Evolutionary conservation across 2,888 invertebrate genomes (phyloP).

Genomic region (Meandrusa payeni): DNA sequence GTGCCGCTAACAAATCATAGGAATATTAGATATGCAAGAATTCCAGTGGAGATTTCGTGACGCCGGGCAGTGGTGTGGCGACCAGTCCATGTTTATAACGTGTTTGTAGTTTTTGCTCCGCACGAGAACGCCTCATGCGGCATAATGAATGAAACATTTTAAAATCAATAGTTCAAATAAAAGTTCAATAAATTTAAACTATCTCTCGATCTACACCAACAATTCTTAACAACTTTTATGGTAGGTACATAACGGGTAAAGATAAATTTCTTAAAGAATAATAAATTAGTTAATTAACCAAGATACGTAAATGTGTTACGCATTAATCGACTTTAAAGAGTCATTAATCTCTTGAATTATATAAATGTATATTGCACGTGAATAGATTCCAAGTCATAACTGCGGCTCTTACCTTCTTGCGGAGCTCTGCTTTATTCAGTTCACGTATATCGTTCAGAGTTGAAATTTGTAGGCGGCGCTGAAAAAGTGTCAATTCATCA

Average conservation of each 20-base stretch:
- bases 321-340: slow-evolving; percentile 57
- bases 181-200: slow-evolving; percentile 17
- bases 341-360: slow-evolving; percentile 66
- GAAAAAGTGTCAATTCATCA: slow-evolving; percentile 81
- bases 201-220: slow-evolving; percentile 14
- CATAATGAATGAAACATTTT: slow-evolving; percentile 51
- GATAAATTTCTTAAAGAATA: slow-evolving; percentile 26
- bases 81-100: slow-evolving; percentile 59
- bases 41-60: slow-evolving; percentile 71
- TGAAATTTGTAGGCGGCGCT: slow-evolving; percentile 75
- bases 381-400: slow-evolving; percentile 73
- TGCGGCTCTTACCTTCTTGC: slow-evolving; percentile 50
- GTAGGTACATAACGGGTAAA: slow-evolving; percentile 18
- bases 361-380: slow-evolving; percentile 76
- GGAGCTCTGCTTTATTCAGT: slow-evolving; percentile 67
- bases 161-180: slow-evolving; percentile 39
- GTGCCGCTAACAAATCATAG: slow-evolving; percentile 59
- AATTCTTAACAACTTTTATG: too few relatives aligned
- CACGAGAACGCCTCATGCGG: slow-evolving; percentile 49
- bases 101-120: slow-evolving; percentile 63
- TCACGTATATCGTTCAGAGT: slow-evolving; percentile 70
- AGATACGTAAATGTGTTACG: slow-evolving; percentile 34
- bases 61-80: slow-evolving; percentile 53
- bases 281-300: slow-evolving; percentile 48
- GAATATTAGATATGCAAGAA: slow-evolving; percentile 72